Percentiles rank a stretch among this genome's conserved stretches.
These are phyloP conservation scores for Acrocyrtus sp. DNA, from an alignment of 2,888 invertebrate species.

Conservation along the genomic window DNA sequence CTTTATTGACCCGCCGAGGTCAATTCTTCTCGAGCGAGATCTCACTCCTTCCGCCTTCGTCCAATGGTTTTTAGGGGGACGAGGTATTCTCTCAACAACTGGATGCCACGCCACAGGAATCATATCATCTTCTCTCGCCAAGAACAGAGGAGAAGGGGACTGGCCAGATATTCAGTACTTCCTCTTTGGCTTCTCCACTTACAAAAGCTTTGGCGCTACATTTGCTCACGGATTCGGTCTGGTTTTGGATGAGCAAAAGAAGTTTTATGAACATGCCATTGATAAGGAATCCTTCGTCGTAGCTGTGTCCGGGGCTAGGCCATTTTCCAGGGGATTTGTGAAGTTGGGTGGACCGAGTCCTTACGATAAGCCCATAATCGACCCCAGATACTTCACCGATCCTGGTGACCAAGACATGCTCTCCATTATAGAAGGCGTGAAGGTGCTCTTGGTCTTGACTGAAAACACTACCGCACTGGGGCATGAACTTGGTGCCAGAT, in stretches of 20 bases:
- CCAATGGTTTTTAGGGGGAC: conserved; percentile 31
- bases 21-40: conserved; percentile 41
- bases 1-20: conserved; percentile 28
- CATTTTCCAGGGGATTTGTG: conserved; percentile 37
- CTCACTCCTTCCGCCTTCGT: conserved; percentile 18
- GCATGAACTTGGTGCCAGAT: conserved; percentile 28
- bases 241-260: conserved; percentile 35
- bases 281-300: conserved; percentile 46
- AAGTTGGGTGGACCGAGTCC: conserved; percentile 25
- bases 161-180: conserved; percentile 50
- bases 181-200: neutral
- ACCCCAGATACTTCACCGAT: conserved; percentile 47
- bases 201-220: neutral
- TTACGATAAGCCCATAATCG: conserved; percentile 34
- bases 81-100: conserved; percentile 44
- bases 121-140: conserved; percentile 36
- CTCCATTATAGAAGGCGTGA: conserved; percentile 41
- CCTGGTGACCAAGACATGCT: conserved; percentile 22
- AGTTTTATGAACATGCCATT: conserved; percentile 37
- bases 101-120: conserved; percentile 45
- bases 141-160: conserved; percentile 46
- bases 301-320: conserved; percentile 41
- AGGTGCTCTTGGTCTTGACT: conserved; percentile 16
- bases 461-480: conserved; percentile 36
- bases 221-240: conserved; percentile 13